Conservation (phyloP, 2,888 invertebrate genomes). For the Lithosia quadra region DNA sequence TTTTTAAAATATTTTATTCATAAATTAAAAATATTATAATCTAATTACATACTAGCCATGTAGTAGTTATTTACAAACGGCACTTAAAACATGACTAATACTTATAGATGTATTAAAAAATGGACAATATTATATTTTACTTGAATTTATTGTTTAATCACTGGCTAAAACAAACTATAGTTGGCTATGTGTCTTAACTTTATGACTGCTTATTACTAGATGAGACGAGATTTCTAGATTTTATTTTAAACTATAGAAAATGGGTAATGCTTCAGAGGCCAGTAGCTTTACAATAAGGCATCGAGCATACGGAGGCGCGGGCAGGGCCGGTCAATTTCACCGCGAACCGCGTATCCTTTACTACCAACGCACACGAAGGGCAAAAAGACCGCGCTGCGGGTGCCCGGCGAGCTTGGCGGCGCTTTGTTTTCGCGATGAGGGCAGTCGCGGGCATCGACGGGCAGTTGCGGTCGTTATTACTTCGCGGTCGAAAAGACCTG, state of each 20-base stretch:
- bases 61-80: constrained; percentile 45
- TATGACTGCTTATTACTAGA: constrained; percentile 3
- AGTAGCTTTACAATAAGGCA: background rate
- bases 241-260: background rate
- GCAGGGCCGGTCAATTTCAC: no score
- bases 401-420: no score
- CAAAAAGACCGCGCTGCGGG: no score
- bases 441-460: no score
- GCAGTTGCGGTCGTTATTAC: no score
- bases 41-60: constrained; percentile 46
- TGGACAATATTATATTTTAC: constrained; percentile 31
- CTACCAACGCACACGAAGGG: no score
- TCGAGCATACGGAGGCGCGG: no score
- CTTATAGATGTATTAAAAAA: constrained; percentile 36
- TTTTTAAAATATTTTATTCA: constrained; percentile 39
- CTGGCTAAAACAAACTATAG: constrained; percentile 16
- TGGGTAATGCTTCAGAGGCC: background rate
- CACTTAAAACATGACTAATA: constrained; percentile 37
- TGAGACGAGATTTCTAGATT: no score
- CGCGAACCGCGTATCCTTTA: no score
- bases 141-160: background rate
- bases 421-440: no score
- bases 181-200: background rate
- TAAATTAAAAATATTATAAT: constrained; percentile 43
- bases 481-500: no score